Percentiles rank a stretch among this genome's conserved stretches.
These are phyloP conservation scores for Rhabdornis inornatus DNA, from an alignment of 2,113 vertebrate genomes.

Conservation along the genomic window DNA sequence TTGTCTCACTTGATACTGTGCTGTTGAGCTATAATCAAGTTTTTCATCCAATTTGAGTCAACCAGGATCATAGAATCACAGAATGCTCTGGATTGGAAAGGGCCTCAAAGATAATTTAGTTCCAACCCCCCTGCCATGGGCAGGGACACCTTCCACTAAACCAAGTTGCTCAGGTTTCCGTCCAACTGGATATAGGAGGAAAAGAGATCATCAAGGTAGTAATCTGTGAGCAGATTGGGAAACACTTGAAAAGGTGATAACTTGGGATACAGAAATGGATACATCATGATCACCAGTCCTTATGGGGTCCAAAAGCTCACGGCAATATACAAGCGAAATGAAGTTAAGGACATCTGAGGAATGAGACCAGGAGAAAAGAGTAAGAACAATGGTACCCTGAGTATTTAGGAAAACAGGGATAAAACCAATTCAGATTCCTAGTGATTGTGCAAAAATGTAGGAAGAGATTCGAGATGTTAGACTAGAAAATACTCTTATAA, in stretches of 20 bases:
- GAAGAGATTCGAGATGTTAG: background rate
- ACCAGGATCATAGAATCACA: background rate
- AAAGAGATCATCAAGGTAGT: background rate
- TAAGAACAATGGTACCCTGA: accelerated
- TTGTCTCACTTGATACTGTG: background rate
- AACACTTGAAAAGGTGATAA: background rate
- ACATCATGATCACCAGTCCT: background rate
- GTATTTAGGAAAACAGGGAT: background rate
- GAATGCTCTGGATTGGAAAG: background rate
- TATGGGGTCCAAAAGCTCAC: background rate
- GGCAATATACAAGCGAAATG: background rate
- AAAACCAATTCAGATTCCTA: background rate
- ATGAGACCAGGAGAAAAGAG: background rate
- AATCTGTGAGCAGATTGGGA: background rate
- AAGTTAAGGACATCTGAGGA: background rate
- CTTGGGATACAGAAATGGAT: background rate
- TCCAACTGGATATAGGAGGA: background rate
- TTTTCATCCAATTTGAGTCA: background rate
- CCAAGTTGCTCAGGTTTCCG: accelerated
- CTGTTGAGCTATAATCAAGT: background rate
- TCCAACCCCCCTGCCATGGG: accelerated
- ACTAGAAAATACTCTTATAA: background rate
- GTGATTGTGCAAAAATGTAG: background rate
- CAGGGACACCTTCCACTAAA: background rate
- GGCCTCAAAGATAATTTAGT: background rate